Percentiles rank a stretch among this genome's conserved stretches.
Conservation (phyloP, 2,888 invertebrate genomes). For the Leistus spinibarbis region DNA sequence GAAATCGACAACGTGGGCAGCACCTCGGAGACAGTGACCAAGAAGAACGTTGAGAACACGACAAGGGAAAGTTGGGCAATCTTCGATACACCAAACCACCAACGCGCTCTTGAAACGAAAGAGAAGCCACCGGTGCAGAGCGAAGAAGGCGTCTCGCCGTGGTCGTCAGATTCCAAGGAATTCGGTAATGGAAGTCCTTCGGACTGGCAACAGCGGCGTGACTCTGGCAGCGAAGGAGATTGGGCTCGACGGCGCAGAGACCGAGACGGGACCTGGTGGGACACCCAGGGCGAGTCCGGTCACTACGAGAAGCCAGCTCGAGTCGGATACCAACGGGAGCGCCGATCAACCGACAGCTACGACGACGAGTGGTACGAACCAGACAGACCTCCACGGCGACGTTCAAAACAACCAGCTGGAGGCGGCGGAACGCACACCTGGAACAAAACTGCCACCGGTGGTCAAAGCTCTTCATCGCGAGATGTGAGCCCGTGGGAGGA, state of each 20-base stretch:
- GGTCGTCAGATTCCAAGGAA: conserved; percentile 79
- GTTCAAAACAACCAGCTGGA: conserved; percentile 44
- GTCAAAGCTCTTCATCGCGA: conserved; percentile 71
- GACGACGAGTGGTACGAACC: conserved; percentile 56
- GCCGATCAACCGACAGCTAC: conserved; percentile 55
- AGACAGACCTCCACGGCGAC: conserved; percentile 53
- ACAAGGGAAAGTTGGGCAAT: conserved; percentile 65
- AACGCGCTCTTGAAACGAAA: conserved; percentile 46
- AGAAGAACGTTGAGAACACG: conserved; percentile 53
- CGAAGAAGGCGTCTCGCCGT: conserved; percentile 69
- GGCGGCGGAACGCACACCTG: conserved; percentile 8
- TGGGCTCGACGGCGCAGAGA: conserved; percentile 53
- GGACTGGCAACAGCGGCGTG: conserved; percentile 58
- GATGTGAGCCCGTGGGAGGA: conserved; percentile 85
- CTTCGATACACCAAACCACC: conserved; percentile 59
- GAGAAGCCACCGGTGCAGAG: conserved; percentile 54
- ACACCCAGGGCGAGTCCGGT: conserved; percentile 53
- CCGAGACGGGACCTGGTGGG: conserved; percentile 58
- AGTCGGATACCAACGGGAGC: conserved; percentile 27
- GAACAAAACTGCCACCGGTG: conserved; percentile 44
- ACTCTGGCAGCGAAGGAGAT: conserved; percentile 59
- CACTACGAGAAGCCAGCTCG: conserved; percentile 32
- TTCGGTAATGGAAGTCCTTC: conserved; percentile 57
- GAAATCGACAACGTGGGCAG: conserved; percentile 62
- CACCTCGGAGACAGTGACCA: conserved; percentile 52